Conservation (phyloP, 2,113 vertebrate species). For the Peromyscus polionotus region DNA sequence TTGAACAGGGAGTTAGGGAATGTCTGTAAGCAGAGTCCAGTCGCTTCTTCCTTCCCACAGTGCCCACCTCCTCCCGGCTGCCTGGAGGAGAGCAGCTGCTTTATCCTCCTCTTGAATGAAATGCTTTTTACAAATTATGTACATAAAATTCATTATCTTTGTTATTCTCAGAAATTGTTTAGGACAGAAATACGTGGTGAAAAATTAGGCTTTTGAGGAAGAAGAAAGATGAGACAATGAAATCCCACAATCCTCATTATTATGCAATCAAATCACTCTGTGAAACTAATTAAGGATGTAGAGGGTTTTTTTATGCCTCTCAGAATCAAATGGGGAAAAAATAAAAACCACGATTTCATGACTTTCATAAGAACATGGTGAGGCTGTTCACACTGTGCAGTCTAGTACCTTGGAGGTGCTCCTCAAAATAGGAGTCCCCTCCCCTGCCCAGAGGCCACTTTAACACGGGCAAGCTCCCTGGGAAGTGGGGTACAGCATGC, state of each 20-base stretch:
- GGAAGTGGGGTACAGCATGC: too few species aligned
- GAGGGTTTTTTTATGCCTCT: constrained; percentile 37
- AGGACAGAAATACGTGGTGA: constrained; percentile 26
- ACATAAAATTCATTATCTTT: constrained; percentile 50
- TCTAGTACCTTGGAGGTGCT: not conserved
- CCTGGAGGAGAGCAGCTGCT: not conserved
- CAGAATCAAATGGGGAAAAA: not conserved
- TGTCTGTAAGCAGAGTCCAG: too few species aligned
- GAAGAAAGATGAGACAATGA: constrained; percentile 51
- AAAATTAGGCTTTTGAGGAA: constrained; percentile 66
- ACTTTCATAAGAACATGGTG: constrained; percentile 40
- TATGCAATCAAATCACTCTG: constrained; percentile 62
- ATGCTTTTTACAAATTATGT: constrained; percentile 48
- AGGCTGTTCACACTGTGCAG: not conserved
- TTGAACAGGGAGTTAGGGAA: not conserved
- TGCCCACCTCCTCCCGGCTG: not conserved
- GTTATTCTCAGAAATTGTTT: constrained; percentile 64
- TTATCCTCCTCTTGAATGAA: not conserved
- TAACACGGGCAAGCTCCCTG: not conserved
- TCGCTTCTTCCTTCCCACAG: not conserved
- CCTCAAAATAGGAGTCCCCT: not conserved
- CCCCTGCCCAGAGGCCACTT: too few species aligned
- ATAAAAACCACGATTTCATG: constrained; percentile 37
- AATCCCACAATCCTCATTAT: constrained; percentile 70
- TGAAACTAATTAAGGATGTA: constrained; percentile 73